Evolutionary conservation across 37 sponge, comb jelly and placozoan genomes (phyloP).

Genomic region (Halisarca cf. caerulea): DNA sequence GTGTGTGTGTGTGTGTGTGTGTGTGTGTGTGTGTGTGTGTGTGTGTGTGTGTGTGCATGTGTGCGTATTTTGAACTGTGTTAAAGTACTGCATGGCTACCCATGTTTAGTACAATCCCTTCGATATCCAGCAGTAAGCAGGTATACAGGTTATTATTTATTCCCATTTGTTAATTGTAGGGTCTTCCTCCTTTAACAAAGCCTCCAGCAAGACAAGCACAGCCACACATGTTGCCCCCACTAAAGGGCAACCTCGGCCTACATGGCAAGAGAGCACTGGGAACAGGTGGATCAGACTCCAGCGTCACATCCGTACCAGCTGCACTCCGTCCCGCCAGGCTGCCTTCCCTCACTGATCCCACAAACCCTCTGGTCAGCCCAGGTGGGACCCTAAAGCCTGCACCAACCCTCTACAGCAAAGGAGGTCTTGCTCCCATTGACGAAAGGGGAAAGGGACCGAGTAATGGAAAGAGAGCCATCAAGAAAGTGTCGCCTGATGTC

Average conservation of each 20-base stretch:
- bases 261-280: not conserved
- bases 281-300: not conserved
- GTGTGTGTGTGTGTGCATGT: too few species aligned
- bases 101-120: too few species aligned
- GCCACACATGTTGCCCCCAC: slow-evolving; percentile 30
- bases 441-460: slow-evolving; percentile 55
- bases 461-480: slow-evolving; percentile 30
- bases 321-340: slow-evolving; percentile 38
- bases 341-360: not conserved
- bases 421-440: not conserved
- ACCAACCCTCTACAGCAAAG: not conserved
- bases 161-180: slow-evolving; percentile 39
- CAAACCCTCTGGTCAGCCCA: not conserved
- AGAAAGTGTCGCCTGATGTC: slow-evolving; percentile 40
- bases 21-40: too few species aligned
- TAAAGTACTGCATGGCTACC: too few species aligned
- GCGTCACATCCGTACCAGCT: slow-evolving; percentile 21
- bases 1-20: too few species aligned
- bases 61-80: too few species aligned
- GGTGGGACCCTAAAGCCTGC: not conserved
- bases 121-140: too few species aligned
- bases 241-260: slow-evolving; percentile 37
- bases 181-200: slow-evolving; percentile 44
- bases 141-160: not conserved
- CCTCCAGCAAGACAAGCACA: not conserved